A percentile compares a stretch with the other conserved stretches of the same genome.
phyloP scores from a whole-genome alignment of 2,797 vertebrate genomes.

The Lithobates sylvaticus region DNA sequence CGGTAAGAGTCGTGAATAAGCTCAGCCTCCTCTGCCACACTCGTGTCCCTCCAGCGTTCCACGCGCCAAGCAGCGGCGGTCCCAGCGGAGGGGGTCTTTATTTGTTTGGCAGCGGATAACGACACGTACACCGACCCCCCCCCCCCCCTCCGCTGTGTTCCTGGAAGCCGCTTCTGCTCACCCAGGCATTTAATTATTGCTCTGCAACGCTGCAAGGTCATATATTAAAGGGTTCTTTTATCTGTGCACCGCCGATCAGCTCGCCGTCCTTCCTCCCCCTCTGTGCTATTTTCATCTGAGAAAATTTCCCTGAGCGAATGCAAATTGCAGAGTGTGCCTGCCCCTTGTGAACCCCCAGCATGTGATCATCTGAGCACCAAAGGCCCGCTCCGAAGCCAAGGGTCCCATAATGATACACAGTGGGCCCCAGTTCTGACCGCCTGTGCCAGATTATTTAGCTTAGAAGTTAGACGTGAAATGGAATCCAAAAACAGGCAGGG shows the following conservation, averaged over 20 bases:
- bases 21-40: background rate
- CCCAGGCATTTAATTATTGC: conserved; percentile 81
- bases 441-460: conserved; percentile 80
- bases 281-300: conserved; percentile 83
- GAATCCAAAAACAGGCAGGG: conserved; percentile 80
- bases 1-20: background rate
- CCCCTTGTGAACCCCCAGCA: conserved; percentile 72
- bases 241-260: conserved; percentile 77
- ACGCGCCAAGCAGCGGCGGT: conserved; percentile 10
- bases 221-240: conserved; percentile 83
- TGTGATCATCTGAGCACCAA: conserved; percentile 74
- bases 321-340: conserved; percentile 75
- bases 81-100: conserved; percentile 71
- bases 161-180: conserved; percentile 77
- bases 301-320: conserved; percentile 77
- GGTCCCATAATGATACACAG: conserved; percentile 74
- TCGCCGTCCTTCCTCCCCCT: conserved; percentile 73
- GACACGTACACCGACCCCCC: conserved; percentile 74
- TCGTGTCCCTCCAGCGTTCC: conserved; percentile 1
- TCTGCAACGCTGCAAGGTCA: conserved; percentile 79
- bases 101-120: conserved; percentile 76
- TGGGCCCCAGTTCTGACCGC: conserved; percentile 77
- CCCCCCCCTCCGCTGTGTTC: conserved; percentile 69
- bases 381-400: conserved; percentile 71
- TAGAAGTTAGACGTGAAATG: conserved; percentile 83